phyloP scores from a whole-genome alignment of 2,113 vertebrate genomes.

The Albula goreensis region DNA sequence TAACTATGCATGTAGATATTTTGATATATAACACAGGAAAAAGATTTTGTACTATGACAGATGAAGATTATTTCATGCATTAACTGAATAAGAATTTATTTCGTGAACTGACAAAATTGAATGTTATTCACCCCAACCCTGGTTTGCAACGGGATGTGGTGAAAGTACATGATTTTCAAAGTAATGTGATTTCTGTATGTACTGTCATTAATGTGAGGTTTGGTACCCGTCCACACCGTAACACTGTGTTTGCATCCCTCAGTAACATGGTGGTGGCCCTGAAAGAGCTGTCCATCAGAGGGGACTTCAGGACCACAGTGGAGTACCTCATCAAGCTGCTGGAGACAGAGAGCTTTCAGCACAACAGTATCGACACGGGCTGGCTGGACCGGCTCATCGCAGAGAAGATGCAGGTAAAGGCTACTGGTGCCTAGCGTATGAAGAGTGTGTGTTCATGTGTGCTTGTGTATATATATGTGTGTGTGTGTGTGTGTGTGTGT shows the following conservation, averaged over 20 bases:
- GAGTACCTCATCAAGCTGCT: slow-evolving; percentile 96
- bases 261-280: slow-evolving; percentile 98
- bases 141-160: too few species aligned
- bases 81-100: too few species aligned
- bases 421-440: neutral
- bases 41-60: too few species aligned
- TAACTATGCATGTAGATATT: too few species aligned
- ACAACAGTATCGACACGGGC: slow-evolving; percentile 94
- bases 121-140: too few species aligned
- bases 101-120: too few species aligned
- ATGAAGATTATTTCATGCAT: too few species aligned
- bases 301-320: slow-evolving; percentile 96
- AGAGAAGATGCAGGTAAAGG: slow-evolving; percentile 93
- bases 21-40: too few species aligned
- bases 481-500: neutral
- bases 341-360: slow-evolving; percentile 96
- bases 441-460: neutral
- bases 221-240: slow-evolving; percentile 66
- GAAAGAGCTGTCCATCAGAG: slow-evolving; percentile 95
- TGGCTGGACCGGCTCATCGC: slow-evolving; percentile 96
- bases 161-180: neutral
- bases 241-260: slow-evolving; percentile 89
- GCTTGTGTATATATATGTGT: neutral
- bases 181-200: neutral
- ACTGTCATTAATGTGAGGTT: neutral